Evolutionary conservation across 2,888 invertebrate genomes (phyloP), one percentile per base, ranked within the genome.

Genomic region (Salpingus planirostris): DNA sequence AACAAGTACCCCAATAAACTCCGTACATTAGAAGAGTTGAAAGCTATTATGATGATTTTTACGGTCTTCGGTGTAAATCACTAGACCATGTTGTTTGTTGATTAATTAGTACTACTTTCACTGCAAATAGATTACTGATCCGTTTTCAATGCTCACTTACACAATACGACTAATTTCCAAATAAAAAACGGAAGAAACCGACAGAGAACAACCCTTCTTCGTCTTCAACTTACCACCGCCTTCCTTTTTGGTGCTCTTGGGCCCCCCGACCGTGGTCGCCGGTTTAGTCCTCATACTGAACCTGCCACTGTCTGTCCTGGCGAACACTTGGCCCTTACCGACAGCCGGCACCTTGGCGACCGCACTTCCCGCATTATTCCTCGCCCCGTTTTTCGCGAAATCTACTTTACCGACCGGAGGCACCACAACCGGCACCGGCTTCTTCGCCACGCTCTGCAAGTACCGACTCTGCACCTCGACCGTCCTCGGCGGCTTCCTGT

Each of bases 281-380:
- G 67, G 59, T 57, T 66, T 46, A 47, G 69, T 66, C 52, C 82
- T 66, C 52, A 80, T 70, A 52, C 79, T 80, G 48, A 73, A 72
- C 43, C 79, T 64, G 15, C 83, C 74, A 36, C 71, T 73, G 49
- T 80, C 79, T 12, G 68, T 71, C 44, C 79, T 65, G 4, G 73
- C 67, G 51, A 75, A 69, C 27, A 65, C 62, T 24, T 62, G 60
- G 11, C 52, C 47, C 40, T 55, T 55, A 29, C 33, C 54, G 24
- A 48, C 44, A 10, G 51, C 42, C 5, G 18, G 60, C 12, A 51
- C 48, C 40, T 55, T 55, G 29, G 32, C 54, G 24, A 48, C 43
- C 11, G 27, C 27, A 25, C 18, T 23, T 24, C 8, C 8, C 18
- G 18, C 8, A 7, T 23, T 23, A 23, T 21, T 27, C 38, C 71